These are phyloP conservation scores for Aricia artaxerxes DNA, from an alignment of 2,888 invertebrate genomes.

Conservation along the genomic window DNA sequence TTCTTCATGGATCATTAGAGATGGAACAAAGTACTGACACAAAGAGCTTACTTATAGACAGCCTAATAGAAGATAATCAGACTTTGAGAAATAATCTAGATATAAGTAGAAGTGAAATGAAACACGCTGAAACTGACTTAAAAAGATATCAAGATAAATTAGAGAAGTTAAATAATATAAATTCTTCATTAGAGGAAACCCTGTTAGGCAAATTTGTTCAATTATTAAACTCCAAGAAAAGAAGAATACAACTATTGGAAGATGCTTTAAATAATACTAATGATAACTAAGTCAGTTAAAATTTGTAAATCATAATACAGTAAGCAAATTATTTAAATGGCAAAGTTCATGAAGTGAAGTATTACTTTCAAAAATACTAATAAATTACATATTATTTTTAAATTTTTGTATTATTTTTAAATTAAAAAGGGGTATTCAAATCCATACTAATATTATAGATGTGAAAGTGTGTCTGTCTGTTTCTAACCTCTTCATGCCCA, in stretches of 20 bases:
- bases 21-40: conserved; percentile 46
- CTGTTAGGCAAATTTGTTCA: conserved; percentile 66
- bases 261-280: conserved; percentile 49
- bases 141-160: conserved; percentile 54
- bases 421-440: too few relatives aligned
- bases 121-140: conserved; percentile 48
- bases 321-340: too few relatives aligned
- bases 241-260: conserved; percentile 60
- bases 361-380: too few relatives aligned
- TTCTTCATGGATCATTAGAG: conserved; percentile 54
- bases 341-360: too few relatives aligned
- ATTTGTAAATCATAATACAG: too few relatives aligned
- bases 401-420: too few relatives aligned
- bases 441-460: too few relatives aligned
- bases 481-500: too few relatives aligned
- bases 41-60: conserved; percentile 55
- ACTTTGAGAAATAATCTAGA: conserved; percentile 46
- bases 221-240: conserved; percentile 65
- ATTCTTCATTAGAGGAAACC: conserved; percentile 53
- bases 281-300: background rate
- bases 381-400: too few relatives aligned
- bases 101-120: conserved; percentile 42
- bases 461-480: too few relatives aligned
- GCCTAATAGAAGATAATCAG: conserved; percentile 54
- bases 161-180: conserved; percentile 54